Evolutionary conservation across 2,888 invertebrate genomes (phyloP), one percentile per base, ranked within the genome.

Genomic region (Thalpophila matura): DNA sequence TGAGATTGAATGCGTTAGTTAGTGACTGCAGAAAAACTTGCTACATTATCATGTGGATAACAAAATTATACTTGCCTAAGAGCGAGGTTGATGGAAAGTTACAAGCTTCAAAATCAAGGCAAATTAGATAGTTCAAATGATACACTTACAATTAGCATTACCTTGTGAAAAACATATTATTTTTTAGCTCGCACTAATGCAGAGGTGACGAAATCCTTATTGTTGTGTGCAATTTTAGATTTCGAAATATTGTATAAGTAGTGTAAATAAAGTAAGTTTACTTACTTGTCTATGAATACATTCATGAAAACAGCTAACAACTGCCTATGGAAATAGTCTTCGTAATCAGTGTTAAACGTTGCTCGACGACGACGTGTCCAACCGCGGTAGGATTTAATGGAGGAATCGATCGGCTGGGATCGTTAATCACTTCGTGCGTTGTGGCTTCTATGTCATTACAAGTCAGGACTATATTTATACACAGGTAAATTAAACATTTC

Each of bases 171-270:
- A 18, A 38, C 20, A 51, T 51, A 66, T 69, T 47, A 69, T 69
- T 66, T 47, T 66, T 69, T 66, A 66, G 61, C 20, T 47, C 27
- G 3, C 26, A 27, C 61, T 51, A 69, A 66, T 51, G 61, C 35
- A 37, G 27, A 51, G 27, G 45, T 51, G 31, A 42, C 62, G 51
- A 70, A 47, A 64, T 35, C 7, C 35, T 54, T 37, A 65, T 35
- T 29, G 7, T 56, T 24, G 24, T 5, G 22, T 27, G 31, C 61
- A 49, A 70, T 70, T 70, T 70, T 62, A 70, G 42, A 43, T 38
- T 47, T 51, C 12, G n/a, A 46, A 61, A 60, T 53, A 24, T 47
- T n/a, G n/a, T n/a, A n/a, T n/a, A n/a, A n/a, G 16, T 69, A 47
- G 43, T 22, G 49, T 60, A 60, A 60, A 43, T 42, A 42, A 31